phyloP scores from a whole-genome alignment of 2,888 invertebrate genomes.

The Drosophila robusta region DNA sequence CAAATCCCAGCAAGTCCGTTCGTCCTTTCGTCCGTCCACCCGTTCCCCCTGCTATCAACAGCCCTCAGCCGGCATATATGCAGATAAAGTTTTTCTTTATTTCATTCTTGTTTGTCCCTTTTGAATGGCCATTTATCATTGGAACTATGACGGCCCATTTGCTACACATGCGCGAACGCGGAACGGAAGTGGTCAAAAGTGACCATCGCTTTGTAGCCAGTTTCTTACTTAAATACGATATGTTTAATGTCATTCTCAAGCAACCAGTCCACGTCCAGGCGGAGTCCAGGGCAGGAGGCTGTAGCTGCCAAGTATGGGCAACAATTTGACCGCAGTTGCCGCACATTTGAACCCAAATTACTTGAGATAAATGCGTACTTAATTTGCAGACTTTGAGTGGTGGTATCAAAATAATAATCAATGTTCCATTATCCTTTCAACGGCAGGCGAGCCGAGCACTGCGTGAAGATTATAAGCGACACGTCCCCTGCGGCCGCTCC shows the following conservation, averaged over 20 bases:
- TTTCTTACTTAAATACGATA: constrained; percentile 54
- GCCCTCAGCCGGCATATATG: constrained; percentile 37
- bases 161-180: constrained; percentile 61
- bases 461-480: constrained; percentile 76
- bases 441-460: constrained; percentile 52
- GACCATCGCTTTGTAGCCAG: constrained; percentile 60
- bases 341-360: constrained; percentile 79
- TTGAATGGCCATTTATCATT: constrained; percentile 72
- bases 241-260: constrained; percentile 67
- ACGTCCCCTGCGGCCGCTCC: constrained; percentile 50
- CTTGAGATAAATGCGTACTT: constrained; percentile 78
- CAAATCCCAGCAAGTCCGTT: constrained; percentile 48
- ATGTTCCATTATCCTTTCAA: constrained; percentile 75
- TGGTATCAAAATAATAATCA: constrained; percentile 78
- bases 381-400: constrained; percentile 79
- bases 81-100: constrained; percentile 53
- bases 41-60: constrained; percentile 2
- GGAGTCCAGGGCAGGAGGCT: constrained; percentile 30
- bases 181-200: constrained; percentile 65
- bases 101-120: constrained; percentile 37
- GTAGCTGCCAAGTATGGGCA: constrained; percentile 58
- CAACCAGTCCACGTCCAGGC: constrained; percentile 40
- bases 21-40: neutral
- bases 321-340: constrained; percentile 79
- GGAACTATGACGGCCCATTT: constrained; percentile 73